Evolutionary conservation across 2,888 invertebrate species (phyloP).

Genomic region (Apodemia duryi): DNA sequence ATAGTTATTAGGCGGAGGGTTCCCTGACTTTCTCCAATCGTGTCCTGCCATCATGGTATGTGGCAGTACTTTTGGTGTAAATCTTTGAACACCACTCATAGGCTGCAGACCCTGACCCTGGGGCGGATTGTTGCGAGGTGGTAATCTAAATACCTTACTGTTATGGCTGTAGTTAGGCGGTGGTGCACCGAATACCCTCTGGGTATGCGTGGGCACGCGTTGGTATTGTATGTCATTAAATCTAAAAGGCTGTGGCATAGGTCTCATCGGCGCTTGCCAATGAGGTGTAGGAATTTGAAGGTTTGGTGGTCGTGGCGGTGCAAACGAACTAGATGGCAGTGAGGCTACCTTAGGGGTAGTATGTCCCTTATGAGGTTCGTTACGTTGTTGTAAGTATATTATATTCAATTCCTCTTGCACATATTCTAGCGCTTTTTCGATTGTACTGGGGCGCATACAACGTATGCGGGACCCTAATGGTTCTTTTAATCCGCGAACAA

Average conservation of each 20-base stretch:
- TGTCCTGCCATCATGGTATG: constrained; percentile 21
- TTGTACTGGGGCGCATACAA: too few species aligned
- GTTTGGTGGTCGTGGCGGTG: background rate
- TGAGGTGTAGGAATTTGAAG: background rate
- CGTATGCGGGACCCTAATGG: too few species aligned
- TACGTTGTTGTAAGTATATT: too few species aligned
- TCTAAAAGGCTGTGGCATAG: background rate
- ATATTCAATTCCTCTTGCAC: too few species aligned
- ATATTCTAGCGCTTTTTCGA: too few species aligned
- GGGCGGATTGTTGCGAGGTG: background rate
- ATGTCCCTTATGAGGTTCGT: background rate
- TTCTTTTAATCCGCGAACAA: too few species aligned
- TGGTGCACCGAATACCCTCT: constrained; percentile 15
- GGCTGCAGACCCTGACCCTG: constrained; percentile 13
- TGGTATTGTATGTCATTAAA: background rate
- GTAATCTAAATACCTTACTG: constrained; percentile 18
- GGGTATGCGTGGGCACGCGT: background rate
- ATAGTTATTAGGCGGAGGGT: constrained; percentile 33
- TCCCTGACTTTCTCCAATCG: constrained; percentile 32
- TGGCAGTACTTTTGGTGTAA: constrained; percentile 14
- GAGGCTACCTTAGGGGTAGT: background rate
- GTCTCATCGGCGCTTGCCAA: background rate
- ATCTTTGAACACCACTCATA: constrained; percentile 26
- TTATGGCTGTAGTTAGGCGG: constrained; percentile 21
- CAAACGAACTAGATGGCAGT: background rate